Conservation (phyloP, 2,113 vertebrate genomes). For the Papio anubis region DNA sequence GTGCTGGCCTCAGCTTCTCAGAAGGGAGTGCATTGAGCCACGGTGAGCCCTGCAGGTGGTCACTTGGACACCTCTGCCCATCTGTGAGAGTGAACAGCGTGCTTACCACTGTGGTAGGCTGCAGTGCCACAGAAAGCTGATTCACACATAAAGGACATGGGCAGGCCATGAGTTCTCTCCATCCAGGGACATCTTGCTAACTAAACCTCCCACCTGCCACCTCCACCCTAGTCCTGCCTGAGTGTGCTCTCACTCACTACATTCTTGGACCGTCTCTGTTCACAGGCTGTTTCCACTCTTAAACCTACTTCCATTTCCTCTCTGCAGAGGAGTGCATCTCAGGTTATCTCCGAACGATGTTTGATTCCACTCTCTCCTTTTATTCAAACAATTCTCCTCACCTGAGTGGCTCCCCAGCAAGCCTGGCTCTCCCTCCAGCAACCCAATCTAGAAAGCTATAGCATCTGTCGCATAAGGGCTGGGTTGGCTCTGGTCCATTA, state of each 20-base stretch:
- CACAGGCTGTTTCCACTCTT: not conserved
- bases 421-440: not conserved
- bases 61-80: not conserved
- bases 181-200: not conserved
- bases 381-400: not conserved
- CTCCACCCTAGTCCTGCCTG: not conserved
- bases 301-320: not conserved
- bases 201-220: not conserved
- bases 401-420: too few relatives aligned
- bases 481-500: not conserved
- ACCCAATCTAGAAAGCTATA: not conserved
- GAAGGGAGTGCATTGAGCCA: not conserved
- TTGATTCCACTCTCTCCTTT: not conserved
- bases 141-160: not conserved
- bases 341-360: not conserved
- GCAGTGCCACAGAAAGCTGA: not conserved
- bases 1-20: not conserved
- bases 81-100: not conserved
- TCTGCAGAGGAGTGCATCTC: not conserved
- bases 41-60: too few relatives aligned
- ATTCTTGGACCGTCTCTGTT: not conserved
- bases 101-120: not conserved
- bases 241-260: not conserved
- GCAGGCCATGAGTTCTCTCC: not conserved
- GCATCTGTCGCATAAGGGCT: not conserved